These are phyloP conservation scores for Girardinichthys multiradiatus DNA, from an alignment of 2,113 vertebrate species.

Conservation along the genomic window DNA sequence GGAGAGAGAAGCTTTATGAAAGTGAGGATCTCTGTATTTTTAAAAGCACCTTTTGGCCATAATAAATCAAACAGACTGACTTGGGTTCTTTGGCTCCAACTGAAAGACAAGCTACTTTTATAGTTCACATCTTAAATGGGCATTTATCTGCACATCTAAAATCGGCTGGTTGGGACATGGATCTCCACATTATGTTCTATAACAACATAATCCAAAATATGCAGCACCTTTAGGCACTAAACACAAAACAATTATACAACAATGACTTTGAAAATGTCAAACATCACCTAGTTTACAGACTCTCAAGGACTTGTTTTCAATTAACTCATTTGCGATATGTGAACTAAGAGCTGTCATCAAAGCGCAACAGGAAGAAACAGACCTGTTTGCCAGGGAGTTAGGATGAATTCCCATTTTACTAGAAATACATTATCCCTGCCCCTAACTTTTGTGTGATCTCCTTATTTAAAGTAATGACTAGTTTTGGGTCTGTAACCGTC, in stretches of 20 bases:
- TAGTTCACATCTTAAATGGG: no score
- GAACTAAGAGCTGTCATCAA: background rate
- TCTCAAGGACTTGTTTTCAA: background rate
- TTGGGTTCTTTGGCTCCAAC: background rate
- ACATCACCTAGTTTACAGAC: background rate
- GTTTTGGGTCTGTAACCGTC: background rate
- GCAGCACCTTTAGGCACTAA: background rate
- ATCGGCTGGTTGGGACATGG: no score
- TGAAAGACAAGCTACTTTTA: background rate
- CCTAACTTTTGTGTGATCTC: background rate
- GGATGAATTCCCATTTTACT: background rate
- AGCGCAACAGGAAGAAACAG: background rate
- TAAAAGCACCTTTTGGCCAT: background rate
- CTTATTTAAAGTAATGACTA: background rate
- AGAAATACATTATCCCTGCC: background rate
- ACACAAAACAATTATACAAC: background rate
- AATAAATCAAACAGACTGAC: background rate
- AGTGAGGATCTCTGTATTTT: background rate
- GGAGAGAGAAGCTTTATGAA: background rate
- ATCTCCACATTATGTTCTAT: no score
- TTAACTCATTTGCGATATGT: background rate
- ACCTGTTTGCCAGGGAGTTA: no score
- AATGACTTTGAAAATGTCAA: background rate
- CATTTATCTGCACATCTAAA: no score
- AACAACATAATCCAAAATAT: background rate